Conservation (phyloP, 2,888 invertebrate genomes). For the Metallyticus violacea region DNA sequence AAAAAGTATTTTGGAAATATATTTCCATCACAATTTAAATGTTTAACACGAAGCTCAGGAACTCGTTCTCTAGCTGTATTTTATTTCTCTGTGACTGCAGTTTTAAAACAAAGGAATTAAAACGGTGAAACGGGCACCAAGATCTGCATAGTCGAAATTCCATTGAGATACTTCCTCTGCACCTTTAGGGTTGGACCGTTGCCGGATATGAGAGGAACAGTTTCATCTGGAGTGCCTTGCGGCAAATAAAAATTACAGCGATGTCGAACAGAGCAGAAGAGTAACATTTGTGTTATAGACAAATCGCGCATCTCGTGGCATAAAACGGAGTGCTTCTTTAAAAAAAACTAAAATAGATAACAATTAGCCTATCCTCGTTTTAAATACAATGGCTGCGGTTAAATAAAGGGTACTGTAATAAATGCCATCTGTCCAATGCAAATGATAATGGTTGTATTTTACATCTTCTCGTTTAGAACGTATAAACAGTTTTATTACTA, state of each 20-base stretch:
- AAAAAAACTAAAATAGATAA: too few relatives aligned
- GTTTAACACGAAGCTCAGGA: background rate
- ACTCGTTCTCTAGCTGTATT: background rate
- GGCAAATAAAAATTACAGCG: background rate
- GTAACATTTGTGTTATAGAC: background rate
- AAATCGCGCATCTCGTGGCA: background rate
- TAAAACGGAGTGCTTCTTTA: background rate
- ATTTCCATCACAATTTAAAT: too few relatives aligned
- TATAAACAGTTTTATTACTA: too few relatives aligned
- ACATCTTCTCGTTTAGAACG: too few relatives aligned
- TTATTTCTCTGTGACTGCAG: background rate
- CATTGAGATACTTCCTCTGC: background rate
- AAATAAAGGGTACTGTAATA: too few relatives aligned
- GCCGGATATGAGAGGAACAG: background rate
- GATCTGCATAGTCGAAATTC: background rate
- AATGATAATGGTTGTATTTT: too few relatives aligned
- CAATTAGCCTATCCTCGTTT: too few relatives aligned
- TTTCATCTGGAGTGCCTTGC: background rate
- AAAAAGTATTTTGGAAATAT: too few relatives aligned
- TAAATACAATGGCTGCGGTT: too few relatives aligned
- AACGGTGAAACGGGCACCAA: background rate
- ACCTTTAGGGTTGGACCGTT: too few relatives aligned
- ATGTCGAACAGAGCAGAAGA: background rate
- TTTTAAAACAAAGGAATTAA: background rate
- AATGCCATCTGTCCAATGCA: too few relatives aligned